Evolutionary conservation across 1,140 invertebrate species (phyloP).

Genomic region (Pseudomyrmex dendroicus): DNA sequence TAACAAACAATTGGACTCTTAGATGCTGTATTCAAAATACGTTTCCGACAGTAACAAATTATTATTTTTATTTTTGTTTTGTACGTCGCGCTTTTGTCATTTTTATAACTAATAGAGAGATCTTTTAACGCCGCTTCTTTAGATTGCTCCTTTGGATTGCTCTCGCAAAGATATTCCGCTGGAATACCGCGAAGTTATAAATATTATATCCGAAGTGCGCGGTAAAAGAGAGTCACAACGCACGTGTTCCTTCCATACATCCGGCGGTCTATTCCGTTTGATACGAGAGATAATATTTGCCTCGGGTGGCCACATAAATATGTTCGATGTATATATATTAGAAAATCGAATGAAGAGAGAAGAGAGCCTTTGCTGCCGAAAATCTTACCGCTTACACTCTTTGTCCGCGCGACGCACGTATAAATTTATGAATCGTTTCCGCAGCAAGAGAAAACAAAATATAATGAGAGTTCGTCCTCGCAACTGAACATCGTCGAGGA

Average conservation of each 20-base stretch:
- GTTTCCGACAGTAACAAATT: no score
- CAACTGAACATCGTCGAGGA: neutral
- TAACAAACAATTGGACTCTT: neutral
- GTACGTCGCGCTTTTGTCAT: conserved; percentile 13
- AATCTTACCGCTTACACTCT: neutral
- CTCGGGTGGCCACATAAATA: conserved; percentile 52
- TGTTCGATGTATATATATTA: conserved; percentile 52
- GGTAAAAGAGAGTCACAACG: conserved; percentile 32
- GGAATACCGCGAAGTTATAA: conserved; percentile 44
- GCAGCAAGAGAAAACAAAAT: neutral
- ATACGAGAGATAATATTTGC: conserved; percentile 78
- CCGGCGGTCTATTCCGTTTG: conserved; percentile 65
- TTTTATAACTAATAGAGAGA: neutral
- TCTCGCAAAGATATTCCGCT: neutral
- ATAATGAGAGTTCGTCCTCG: neutral
- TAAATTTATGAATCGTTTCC: conserved; percentile 17
- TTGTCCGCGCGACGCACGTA: conserved; percentile 7
- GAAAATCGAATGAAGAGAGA: conserved; percentile 46
- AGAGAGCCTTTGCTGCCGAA: conserved; percentile 13
- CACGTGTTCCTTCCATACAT: conserved; percentile 60
- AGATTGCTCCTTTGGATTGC: no score
- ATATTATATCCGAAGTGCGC: conserved; percentile 61
- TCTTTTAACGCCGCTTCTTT: no score
- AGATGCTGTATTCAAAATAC: neutral
- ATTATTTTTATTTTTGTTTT: no score